Percentiles rank a stretch among this genome's conserved stretches.
phyloP scores from a whole-genome alignment of 2,797 vertebrate genomes.

The Neosilurus hyrtlii region DNA sequence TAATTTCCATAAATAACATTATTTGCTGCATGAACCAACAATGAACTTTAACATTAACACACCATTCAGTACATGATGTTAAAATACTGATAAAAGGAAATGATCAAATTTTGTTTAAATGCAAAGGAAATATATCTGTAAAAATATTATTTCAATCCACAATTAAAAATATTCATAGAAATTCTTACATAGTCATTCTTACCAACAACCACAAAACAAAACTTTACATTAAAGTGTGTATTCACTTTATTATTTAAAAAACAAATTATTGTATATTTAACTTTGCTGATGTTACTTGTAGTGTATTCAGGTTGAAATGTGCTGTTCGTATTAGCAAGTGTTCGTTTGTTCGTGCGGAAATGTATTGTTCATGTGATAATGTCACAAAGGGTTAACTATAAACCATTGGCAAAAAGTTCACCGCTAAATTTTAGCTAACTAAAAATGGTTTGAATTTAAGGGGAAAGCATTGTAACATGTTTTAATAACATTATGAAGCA shows the following conservation, averaged over 20 bases:
- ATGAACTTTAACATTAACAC: too few relatives aligned
- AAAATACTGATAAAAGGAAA: not conserved
- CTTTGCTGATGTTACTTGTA: not conserved
- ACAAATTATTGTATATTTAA: not conserved
- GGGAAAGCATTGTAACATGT: too few relatives aligned
- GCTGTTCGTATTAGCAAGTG: too few relatives aligned
- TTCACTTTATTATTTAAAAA: not conserved
- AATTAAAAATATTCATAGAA: not conserved
- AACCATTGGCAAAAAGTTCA: too few relatives aligned
- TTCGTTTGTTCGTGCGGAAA: too few relatives aligned
- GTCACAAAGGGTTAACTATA: too few relatives aligned
- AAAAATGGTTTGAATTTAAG: too few relatives aligned
- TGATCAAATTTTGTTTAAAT: not conserved
- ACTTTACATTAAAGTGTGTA: not conserved
- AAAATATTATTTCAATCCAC: not conserved
- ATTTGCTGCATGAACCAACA: not conserved
- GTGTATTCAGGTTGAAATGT: not conserved
- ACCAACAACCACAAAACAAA: not conserved
- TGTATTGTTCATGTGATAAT: too few relatives aligned
- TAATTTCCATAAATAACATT: not conserved
- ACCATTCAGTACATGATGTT: too few relatives aligned
- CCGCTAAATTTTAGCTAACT: too few relatives aligned
- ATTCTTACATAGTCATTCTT: not conserved
- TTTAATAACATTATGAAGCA: too few relatives aligned
- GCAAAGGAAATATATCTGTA: not conserved